Evolutionary conservation across 2,888 invertebrate genomes (phyloP).

Genomic region (Dynastes grantii): DNA sequence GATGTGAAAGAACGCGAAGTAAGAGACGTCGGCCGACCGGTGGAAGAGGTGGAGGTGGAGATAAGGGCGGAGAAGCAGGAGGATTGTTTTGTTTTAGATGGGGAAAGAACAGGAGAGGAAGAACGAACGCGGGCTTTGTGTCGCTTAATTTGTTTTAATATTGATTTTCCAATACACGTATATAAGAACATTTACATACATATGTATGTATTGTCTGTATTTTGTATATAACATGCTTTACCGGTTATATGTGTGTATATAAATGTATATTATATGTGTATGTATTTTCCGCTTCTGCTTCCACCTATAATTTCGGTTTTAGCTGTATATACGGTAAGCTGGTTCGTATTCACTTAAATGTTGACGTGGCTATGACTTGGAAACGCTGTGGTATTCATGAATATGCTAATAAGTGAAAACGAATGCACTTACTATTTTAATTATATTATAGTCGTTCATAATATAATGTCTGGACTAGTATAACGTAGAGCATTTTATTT

Average conservation of each 20-base stretch:
- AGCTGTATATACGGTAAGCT: background rate
- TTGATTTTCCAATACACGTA: slow-evolving; percentile 43
- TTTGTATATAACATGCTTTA: slow-evolving; percentile 4
- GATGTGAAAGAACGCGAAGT: slow-evolving; percentile 13
- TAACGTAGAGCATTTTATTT: too few species aligned
- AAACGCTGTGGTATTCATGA: too few species aligned
- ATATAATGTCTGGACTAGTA: too few species aligned
- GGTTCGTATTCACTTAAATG: too few species aligned
- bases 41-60: background rate
- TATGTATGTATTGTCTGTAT: slow-evolving; percentile 9
- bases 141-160: slow-evolving; percentile 46
- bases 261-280: slow-evolving; percentile 10
- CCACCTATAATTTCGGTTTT: slow-evolving; percentile 20
- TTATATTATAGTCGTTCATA: too few species aligned
- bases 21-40: slow-evolving; percentile 3
- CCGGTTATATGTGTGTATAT: slow-evolving; percentile 7
- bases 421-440: too few species aligned
- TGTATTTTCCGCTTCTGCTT: slow-evolving; percentile 25
- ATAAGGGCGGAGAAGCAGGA: slow-evolving; percentile 12
- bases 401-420: too few species aligned
- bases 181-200: slow-evolving; percentile 27
- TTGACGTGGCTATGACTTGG: too few species aligned
- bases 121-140: slow-evolving; percentile 35
- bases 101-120: slow-evolving; percentile 39
- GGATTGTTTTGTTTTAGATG: slow-evolving; percentile 43